Evolutionary conservation across 2,113 vertebrate species (phyloP), one percentile per base, ranked within the genome.

Genomic region (Rhodinocichla rosea): DNA sequence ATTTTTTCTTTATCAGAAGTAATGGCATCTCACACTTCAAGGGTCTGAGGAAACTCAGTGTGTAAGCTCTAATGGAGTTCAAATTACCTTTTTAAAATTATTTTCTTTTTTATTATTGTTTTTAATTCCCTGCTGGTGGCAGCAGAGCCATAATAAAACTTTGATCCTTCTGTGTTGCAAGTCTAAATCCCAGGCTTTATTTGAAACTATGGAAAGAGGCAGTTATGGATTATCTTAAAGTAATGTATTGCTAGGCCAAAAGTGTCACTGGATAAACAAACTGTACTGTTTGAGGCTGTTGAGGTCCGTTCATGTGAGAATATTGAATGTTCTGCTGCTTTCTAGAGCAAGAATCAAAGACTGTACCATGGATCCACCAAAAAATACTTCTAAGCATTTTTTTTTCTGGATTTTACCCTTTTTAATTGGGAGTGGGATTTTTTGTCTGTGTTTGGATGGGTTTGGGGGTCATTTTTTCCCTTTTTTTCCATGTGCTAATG

Each of bases 361-460:
- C 14, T 30, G 1, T 67, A 9, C 19, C 3, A 1, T 30, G 19
- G 4, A 6, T 64, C 47, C 0, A 1, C 64, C 1, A 0, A 26
- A 52, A 79, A 89, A 24, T 16, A 13, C 33, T 70, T 65, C 35
- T 33, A 26, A 55, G 19, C 0, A 0, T 11, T 65, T 80, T 87
- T 39, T 28, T 40, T 30, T 22, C 17, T 22, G 5, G 10, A 28
- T 47, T 24, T 59, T 74, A 10, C 47, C 15, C 1, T 39, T 75
- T 42, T 28, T 33, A 39, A 21, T 16, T 16, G 6, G 19, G 24
- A 22, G 5, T 10, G 24, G 13, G 10, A 17, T 9, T 40, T 22
- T 62, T 20, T 65, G 13, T 26, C 21, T 60, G 2, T 12, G 3
- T 22, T 50, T 49, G 33, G 19, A 15, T 33, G 11, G 5, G 9